Evolutionary conservation across 92 coral and sea anemone genomes (phyloP), one percentile per base, ranked within the genome.

Genomic region (Heteractis magnifica): DNA sequence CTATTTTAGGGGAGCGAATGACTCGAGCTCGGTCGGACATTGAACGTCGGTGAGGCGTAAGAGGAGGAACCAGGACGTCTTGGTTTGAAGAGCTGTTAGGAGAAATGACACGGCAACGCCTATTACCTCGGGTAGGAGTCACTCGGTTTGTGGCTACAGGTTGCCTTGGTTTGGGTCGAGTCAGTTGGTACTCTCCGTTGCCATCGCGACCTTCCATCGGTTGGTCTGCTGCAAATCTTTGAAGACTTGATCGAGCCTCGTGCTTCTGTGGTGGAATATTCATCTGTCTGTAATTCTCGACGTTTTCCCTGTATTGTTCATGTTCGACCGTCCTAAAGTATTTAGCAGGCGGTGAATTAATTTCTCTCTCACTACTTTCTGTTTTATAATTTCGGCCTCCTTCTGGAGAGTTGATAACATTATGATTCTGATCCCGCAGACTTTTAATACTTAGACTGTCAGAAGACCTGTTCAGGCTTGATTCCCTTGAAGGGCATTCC

Each of bases 161-260:
- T 73, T 81, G 87, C 59, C 81, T 71, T 79, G 92, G 84, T 8
- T 88, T 86, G 9, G 90, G 92, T 49, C 88, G 90, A 21, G 90
- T 76, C 15, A 82, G 77, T 74, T 77, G 56, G 16, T 50, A 21
- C 14, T 76, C 49, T 68, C 82, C 75, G 44, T 80, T 78, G 15
- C 83, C 88, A 11, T 87, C 89, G 78, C 92, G 95, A 84, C 94
- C 81, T 58, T 93, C 97, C 83, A 93, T 85, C 51, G 94, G 86
- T 83, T 96, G 99, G 70, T 96, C 99, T 5, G 95, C 97, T 34
- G 94, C 98, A 79, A 94, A 94, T 64, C 89, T 90, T 77, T 97
- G 94, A 6, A 92, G 91, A 81, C 92, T 82, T 6, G 97, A 89
- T 11, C 94, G 90, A 10, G 92, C 71, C 68, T 97, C 97, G 23